Base-by-base conservation (phyloP, 2,888 invertebrate genomes). In the Laspeyria flexula region DNA sequence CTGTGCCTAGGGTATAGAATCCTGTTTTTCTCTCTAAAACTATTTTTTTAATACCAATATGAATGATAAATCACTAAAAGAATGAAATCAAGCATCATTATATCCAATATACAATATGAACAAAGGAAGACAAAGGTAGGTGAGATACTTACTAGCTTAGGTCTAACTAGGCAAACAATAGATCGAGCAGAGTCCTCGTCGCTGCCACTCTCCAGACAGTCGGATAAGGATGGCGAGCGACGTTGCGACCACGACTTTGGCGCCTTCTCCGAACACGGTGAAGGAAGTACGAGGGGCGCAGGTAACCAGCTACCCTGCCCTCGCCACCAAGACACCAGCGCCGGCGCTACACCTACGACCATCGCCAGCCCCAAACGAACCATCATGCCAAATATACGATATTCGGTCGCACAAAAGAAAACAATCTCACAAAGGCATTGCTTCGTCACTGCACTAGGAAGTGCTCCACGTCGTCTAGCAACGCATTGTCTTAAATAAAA, bases 281-380 rank as follows among this genome's bases (percentile, higher is more conserved):
- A 71, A 21, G 74, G 55, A 54, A 78, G 45, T 39, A 77, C 65
- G 71, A 86, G 67, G 49, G 82, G 84, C 49, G 79, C 64, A 18
- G 82, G 80, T 65, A 85, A 55, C 76, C 73, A 72, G 27, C 81
- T 69, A 1, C 82, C 80, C 53, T 85, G 83, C 0, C 90, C 89
- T 29, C 90, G 85, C 91, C 90, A 90, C 92, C 91, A 91, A 37
- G 92, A 90, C 64, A 93, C 89, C 62, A 92, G 70, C 48, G 90
- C 91, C 46, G 93, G 93, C 55, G 93, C 91, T 62, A 93, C 92
- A 18, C 92, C 93, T 43, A 92, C 92, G 50, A 92, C 92, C 92
- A 93, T 92, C 56, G 93, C 92, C 55, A 93, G 60, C 18, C 91
- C 86, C 65, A 93, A 71, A 12, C 86, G 84, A 62, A 92, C 93